Conservation (phyloP, 2,113 vertebrate genomes). For the Chitala chitala region DNA sequence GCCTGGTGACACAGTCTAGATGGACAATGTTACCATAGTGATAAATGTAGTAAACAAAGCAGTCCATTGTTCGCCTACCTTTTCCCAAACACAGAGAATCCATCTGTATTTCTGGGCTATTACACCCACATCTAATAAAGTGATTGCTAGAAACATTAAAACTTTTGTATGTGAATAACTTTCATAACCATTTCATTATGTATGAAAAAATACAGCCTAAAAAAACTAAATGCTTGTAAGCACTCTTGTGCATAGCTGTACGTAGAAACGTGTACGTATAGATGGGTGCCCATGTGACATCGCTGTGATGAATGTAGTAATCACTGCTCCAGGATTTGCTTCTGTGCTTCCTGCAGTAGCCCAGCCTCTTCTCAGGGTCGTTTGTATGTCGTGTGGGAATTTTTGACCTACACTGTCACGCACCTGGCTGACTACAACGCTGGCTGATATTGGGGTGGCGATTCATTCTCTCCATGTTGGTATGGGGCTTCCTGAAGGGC, state of each 20-base stretch:
- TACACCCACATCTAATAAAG: not conserved
- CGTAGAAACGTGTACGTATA: no score
- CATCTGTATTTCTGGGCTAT: not conserved
- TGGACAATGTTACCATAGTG: not conserved
- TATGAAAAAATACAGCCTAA: not conserved
- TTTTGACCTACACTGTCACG: not conserved
- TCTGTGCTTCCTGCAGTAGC: no score
- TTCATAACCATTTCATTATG: not conserved
- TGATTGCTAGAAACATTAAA: slow-evolving; percentile 14
- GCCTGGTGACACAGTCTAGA: not conserved
- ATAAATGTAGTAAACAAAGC: not conserved
- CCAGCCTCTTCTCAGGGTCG: not conserved
- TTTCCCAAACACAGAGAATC: not conserved
- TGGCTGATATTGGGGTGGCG: no score
- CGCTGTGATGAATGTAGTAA: not conserved
- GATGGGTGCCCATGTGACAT: no score
- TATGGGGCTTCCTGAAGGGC: not conserved
- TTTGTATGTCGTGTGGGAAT: not conserved
- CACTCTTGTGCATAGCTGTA: not conserved
- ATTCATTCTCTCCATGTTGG: not conserved
- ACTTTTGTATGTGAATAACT: not conserved
- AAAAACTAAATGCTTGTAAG: not conserved
- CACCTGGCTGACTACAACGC: not conserved
- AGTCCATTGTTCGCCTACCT: not conserved
- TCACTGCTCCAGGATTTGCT: not conserved